These are phyloP conservation scores for Diaphora mendica DNA, from an alignment of 2,888 invertebrate genomes.

Conservation along the genomic window DNA sequence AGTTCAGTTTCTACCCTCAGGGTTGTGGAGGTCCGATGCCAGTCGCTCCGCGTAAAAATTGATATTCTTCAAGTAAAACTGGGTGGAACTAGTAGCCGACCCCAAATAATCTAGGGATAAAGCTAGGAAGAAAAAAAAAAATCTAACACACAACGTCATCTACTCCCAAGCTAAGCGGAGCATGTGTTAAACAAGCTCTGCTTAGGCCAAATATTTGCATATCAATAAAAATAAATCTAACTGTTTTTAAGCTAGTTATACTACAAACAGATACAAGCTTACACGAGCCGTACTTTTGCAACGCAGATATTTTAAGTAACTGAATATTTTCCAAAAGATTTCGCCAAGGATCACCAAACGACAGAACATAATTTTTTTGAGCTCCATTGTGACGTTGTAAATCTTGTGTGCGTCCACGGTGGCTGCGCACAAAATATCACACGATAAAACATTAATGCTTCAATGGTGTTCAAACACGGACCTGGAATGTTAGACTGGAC, in stretches of 20 bases:
- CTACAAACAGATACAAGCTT: background rate
- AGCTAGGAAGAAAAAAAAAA: too few relatives aligned
- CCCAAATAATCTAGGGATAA: too few relatives aligned
- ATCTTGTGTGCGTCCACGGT: conserved; percentile 39
- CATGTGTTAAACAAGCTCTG: too few relatives aligned
- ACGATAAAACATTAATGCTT: conserved; percentile 27
- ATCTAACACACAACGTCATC: too few relatives aligned
- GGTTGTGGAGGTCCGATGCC: too few relatives aligned
- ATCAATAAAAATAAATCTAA: background rate
- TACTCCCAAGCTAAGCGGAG: too few relatives aligned
- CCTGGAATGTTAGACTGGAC: conserved; percentile 14
- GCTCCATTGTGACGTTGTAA: conserved; percentile 40
- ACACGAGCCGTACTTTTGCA: background rate
- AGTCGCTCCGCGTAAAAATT: too few relatives aligned
- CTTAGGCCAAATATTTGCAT: too few relatives aligned
- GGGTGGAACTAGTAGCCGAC: too few relatives aligned
- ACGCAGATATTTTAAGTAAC: background rate
- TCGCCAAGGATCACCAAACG: conserved; percentile 9
- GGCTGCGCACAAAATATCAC: conserved; percentile 17
- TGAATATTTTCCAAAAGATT: conserved; percentile 2
- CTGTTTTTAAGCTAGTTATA: background rate
- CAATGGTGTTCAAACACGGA: conserved; percentile 16
- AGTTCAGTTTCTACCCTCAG: too few relatives aligned
- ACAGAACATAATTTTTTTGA: conserved; percentile 24
- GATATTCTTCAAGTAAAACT: too few relatives aligned